Percentiles rank a stretch among this genome's conserved stretches.
Conservation (phyloP, 2,113 vertebrate genomes). For the Hippocampus zosterae region DNA sequence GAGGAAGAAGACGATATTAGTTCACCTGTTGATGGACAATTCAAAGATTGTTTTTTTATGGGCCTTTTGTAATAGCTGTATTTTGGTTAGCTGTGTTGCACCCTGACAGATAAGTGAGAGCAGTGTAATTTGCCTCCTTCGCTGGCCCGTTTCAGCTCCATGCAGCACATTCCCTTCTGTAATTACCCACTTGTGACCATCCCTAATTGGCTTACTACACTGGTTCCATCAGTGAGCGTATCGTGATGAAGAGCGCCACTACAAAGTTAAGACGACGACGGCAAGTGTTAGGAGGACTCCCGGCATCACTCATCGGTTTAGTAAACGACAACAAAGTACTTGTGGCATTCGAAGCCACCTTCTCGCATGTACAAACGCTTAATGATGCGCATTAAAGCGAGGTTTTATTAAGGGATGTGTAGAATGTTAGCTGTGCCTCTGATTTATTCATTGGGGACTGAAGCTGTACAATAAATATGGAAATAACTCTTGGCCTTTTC, state of each 20-base stretch:
- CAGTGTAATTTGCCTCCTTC: constrained; percentile 32
- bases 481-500: constrained; percentile 62
- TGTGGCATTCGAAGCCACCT: constrained; percentile 48
- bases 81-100: background rate
- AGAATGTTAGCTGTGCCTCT: constrained; percentile 57
- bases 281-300: constrained; percentile 1
- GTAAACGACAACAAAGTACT: constrained; percentile 58
- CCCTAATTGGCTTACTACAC: constrained; percentile 53
- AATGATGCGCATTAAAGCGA: constrained; percentile 57
- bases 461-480: constrained; percentile 63
- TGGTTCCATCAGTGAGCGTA: constrained; percentile 48
- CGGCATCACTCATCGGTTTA: constrained; percentile 30
- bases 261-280: constrained; percentile 4
- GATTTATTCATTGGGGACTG: constrained; percentile 59
- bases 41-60: background rate
- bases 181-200: constrained; percentile 56
- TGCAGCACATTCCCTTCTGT: constrained; percentile 31
- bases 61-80: background rate
- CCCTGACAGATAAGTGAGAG: constrained; percentile 21
- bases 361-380: constrained; percentile 38
- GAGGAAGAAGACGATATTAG: background rate
- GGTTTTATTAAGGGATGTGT: constrained; percentile 57
- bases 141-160: constrained; percentile 40
- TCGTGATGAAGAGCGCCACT: constrained; percentile 30
- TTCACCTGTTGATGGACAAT: background rate